Conservation (phyloP, 1,140 invertebrate genomes). For the Hypothenemus hampei region DNA sequence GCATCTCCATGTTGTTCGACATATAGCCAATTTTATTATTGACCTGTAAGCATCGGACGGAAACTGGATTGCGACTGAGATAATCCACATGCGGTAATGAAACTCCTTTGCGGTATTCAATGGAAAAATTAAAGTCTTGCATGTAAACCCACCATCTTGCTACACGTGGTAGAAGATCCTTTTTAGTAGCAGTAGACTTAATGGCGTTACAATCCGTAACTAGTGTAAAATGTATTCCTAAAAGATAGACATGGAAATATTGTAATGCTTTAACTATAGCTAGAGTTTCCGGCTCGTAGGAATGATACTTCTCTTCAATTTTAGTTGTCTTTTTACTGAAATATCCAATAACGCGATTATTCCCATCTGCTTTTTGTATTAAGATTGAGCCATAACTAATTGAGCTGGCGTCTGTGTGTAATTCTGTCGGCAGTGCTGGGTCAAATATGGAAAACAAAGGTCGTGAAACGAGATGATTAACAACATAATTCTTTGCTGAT, state of each 20-base stretch:
- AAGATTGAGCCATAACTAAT: conserved; percentile 39
- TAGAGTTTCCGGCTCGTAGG: conserved; percentile 24
- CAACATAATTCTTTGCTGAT: conserved; percentile 30
- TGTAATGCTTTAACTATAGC: conserved; percentile 38
- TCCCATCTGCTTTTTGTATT: conserved; percentile 33
- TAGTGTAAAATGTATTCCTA: conserved; percentile 41
- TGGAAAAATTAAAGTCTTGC: conserved; percentile 39
- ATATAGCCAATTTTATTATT: conserved; percentile 29
- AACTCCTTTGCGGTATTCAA: conserved; percentile 30
- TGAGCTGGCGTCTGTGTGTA: conserved; percentile 42
- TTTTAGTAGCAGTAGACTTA: conserved; percentile 41
- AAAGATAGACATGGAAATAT: conserved; percentile 41
- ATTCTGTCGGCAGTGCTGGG: conserved; percentile 25
- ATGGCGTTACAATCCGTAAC: conserved; percentile 44
- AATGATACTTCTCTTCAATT: conserved; percentile 21
- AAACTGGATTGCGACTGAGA: conserved; percentile 37
- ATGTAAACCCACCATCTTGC: conserved; percentile 44
- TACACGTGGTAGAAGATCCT: conserved; percentile 40
- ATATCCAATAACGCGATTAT: conserved; percentile 21
- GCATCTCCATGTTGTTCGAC: conserved; percentile 27
- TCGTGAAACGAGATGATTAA: conserved; percentile 9
- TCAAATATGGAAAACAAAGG: conserved; percentile 9
- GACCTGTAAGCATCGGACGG: neutral
- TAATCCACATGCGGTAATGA: conserved; percentile 43
- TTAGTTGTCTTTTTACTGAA: conserved; percentile 25